phyloP scores from a whole-genome alignment of 2,797 vertebrate genomes.

The Alauda arvensis region DNA sequence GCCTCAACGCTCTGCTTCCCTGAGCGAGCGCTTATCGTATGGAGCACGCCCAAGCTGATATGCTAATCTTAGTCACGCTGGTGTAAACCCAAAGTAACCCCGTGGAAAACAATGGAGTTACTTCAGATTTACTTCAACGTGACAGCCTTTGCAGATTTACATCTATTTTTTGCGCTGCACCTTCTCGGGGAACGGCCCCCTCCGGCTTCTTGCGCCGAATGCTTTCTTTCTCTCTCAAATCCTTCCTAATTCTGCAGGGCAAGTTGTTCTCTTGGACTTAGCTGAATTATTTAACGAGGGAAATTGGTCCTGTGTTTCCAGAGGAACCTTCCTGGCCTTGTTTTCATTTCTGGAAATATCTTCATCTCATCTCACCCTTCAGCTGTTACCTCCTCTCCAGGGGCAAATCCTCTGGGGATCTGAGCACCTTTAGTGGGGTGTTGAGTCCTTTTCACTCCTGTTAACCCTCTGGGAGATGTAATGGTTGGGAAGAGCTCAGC shows the following conservation, averaged over 20 bases:
- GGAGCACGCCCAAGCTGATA: not conserved
- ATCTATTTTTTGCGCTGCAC: constrained; percentile 24
- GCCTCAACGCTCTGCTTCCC: not conserved
- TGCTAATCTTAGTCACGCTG: constrained; percentile 37
- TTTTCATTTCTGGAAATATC: not conserved
- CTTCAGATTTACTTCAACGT: constrained; percentile 39
- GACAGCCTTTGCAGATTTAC: constrained; percentile 31
- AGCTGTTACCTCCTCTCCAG: not conserved
- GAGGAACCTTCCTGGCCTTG: not conserved
- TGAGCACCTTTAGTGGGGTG: not conserved
- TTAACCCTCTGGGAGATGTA: not conserved
- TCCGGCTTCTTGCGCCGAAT: not conserved
- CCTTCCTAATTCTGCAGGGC: not conserved
- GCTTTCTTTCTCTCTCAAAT: constrained; percentile 29
- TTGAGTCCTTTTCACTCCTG: not conserved
- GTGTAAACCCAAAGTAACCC: constrained; percentile 30
- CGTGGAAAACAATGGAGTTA: constrained; percentile 11
- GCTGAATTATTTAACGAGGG: constrained; percentile 1
- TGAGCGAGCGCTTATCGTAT: not conserved
- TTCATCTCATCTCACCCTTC: not conserved
- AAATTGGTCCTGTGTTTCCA: not conserved
- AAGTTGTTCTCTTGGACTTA: not conserved
- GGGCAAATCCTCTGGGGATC: not conserved
- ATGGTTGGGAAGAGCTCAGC: not conserved
- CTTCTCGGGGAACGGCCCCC: not conserved